Evolutionary conservation across 2,888 invertebrate genomes (phyloP), one percentile per base, ranked within the genome.

Genomic region (Podotricha telesiphe): DNA sequence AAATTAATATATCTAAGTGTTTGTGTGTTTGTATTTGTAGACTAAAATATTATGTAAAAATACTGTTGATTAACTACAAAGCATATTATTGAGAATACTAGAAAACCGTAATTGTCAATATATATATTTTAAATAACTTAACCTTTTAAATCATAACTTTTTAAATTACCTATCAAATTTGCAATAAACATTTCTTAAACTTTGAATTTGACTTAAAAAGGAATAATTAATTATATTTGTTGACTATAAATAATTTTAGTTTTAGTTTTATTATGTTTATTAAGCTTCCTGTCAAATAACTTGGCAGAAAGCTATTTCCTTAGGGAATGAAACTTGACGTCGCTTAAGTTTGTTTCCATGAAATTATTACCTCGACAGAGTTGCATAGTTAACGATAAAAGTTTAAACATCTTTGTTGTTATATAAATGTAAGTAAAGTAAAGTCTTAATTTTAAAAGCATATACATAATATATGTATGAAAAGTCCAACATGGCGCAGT

Each of bases 291-390:
- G 45, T 61, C 53, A 65, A 55, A 69, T 69, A 55, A 59, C 65
- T 59, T 65, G 65, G 59, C 65, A 65, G 56, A 65, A 61, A 61
- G 65, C 59, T 65, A 47, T 53, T 61, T 65, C 69, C 61, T 28
- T 17, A 5, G 55, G 61, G 69, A 65, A 61, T 61, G 28, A 61
- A n/a, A 69, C 47, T 61, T 45, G 53, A 65, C 65, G 47, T 47
- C 20, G 51, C 56, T 65, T 22, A 65, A 65, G 65, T 69, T 69
- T 61, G 61, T 65, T 22, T 53, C 47, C 19, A 59, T 59, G 45
- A 17, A 45, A 59, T 59, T 59, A 59, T 45, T 59, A 17, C 22
- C 22, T 59, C 28, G 17, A 45, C 45, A n/a, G 42, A 59, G 45
- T 45, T 45, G 45, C 59, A 59, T 45, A 59, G 42, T 28, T 59